Conservation (phyloP, 2,888 invertebrate species). For the Ectemnius lituratus region DNA sequence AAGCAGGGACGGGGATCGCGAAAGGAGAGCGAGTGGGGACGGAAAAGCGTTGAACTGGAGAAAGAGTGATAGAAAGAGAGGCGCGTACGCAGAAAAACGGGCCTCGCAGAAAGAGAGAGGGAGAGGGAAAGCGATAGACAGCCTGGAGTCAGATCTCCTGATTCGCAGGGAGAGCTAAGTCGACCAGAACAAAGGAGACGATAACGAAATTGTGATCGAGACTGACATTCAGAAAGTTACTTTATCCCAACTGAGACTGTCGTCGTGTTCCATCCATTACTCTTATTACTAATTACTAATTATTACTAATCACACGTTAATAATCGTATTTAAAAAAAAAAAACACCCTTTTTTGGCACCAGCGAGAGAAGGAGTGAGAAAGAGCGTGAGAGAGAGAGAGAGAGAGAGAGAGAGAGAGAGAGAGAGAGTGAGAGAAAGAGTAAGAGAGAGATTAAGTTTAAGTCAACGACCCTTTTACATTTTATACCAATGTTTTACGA, state of each 20-base stretch:
- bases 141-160: neutral
- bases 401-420: neutral
- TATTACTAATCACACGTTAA: slow-evolving; percentile 41
- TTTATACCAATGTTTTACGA: slow-evolving; percentile 55
- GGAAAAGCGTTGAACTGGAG: slow-evolving; percentile 20
- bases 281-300: slow-evolving; percentile 57
- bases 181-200: neutral
- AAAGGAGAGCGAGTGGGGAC: slow-evolving; percentile 8
- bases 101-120: slow-evolving; percentile 17
- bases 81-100: neutral
- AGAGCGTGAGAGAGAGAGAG: no score
- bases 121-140: slow-evolving; percentile 10
- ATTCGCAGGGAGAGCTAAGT: neutral
- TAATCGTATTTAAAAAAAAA: slow-evolving; percentile 12
- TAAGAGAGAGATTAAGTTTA: slow-evolving; percentile 47
- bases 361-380: neutral
- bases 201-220: slow-evolving; percentile 52
- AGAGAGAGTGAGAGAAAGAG: no score
- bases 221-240: slow-evolving; percentile 69
- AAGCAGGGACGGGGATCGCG: neutral
- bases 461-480: slow-evolving; percentile 60
- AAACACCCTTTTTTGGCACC: slow-evolving; percentile 11
- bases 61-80: slow-evolving; percentile 28
- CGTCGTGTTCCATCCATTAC: slow-evolving; percentile 72
- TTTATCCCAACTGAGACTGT: slow-evolving; percentile 64